phyloP scores from a whole-genome alignment of 2,888 invertebrate species.

The Polyommatus iphigenia region DNA sequence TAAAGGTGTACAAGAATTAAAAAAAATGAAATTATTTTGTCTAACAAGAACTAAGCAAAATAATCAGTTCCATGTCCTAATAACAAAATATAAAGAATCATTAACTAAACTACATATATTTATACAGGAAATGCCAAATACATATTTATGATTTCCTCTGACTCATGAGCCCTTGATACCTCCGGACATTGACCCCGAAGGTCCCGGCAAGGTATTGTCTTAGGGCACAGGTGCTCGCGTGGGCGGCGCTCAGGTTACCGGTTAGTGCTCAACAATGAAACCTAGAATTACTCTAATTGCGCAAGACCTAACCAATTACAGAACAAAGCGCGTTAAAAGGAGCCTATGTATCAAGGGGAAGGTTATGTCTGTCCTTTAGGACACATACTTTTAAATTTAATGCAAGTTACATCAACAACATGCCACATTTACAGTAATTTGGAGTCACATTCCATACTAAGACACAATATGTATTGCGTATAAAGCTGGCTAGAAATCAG shows the following conservation, averaged over 20 bases:
- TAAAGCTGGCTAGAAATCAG: neutral
- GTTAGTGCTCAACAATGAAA: neutral
- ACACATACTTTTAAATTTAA: no score
- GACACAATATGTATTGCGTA: no score
- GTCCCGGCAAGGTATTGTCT: constrained; percentile 2
- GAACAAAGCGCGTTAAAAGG: neutral
- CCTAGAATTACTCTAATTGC: constrained; percentile 14
- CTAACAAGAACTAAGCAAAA: no score
- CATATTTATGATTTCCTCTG: neutral
- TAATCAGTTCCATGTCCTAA: neutral
- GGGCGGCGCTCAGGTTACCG: neutral
- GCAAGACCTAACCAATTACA: neutral
- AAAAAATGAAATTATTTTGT: no score
- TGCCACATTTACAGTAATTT: no score
- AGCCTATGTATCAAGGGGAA: neutral
- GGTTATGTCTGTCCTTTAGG: neutral
- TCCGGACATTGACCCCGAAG: neutral
- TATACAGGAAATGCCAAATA: neutral
- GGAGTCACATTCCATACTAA: no score
- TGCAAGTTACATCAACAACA: no score
- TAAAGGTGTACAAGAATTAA: no score
- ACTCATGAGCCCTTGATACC: neutral
- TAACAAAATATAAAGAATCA: neutral
- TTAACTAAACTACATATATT: neutral
- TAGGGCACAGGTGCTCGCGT: neutral